Evolutionary conservation across 2,113 vertebrate species (phyloP).

Genomic region (Oreocharis arfaki): DNA sequence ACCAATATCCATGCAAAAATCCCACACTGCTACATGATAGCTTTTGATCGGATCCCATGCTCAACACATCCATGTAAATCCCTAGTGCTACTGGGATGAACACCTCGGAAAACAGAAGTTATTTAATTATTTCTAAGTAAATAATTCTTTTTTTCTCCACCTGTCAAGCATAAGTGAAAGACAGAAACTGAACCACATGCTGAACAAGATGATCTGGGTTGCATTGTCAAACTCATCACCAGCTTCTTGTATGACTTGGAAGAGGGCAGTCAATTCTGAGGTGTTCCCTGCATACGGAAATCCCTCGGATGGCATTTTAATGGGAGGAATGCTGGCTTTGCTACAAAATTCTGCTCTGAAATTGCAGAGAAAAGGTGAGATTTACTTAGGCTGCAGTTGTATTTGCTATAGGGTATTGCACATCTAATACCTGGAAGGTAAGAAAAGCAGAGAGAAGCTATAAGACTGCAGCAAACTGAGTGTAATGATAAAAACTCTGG

Average conservation of each 20-base stretch:
- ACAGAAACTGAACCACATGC: background rate
- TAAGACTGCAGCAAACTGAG: background rate
- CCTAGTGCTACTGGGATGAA: background rate
- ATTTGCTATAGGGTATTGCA: background rate
- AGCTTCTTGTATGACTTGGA: background rate
- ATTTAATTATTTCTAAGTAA: background rate
- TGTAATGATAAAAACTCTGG: background rate
- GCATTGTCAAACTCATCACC: background rate
- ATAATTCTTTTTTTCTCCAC: background rate
- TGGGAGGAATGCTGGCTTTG: background rate
- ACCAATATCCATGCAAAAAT: background rate
- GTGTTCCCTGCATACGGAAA: background rate
- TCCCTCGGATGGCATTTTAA: background rate
- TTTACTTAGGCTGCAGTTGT: background rate
- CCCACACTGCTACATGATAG: background rate
- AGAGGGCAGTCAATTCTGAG: background rate
- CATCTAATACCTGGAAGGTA: background rate
- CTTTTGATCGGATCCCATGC: background rate
- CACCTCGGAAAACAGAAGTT: background rate
- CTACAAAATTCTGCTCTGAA: background rate
- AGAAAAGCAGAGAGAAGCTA: background rate
- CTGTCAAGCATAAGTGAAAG: background rate
- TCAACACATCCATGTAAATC: background rate
- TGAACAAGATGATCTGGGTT: background rate
- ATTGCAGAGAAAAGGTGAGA: background rate